A percentile compares a stretch with the other conserved stretches of the same genome.
Evolutionary conservation across 2,888 invertebrate species (phyloP).

Genomic region (Dioctria rufipes): DNA sequence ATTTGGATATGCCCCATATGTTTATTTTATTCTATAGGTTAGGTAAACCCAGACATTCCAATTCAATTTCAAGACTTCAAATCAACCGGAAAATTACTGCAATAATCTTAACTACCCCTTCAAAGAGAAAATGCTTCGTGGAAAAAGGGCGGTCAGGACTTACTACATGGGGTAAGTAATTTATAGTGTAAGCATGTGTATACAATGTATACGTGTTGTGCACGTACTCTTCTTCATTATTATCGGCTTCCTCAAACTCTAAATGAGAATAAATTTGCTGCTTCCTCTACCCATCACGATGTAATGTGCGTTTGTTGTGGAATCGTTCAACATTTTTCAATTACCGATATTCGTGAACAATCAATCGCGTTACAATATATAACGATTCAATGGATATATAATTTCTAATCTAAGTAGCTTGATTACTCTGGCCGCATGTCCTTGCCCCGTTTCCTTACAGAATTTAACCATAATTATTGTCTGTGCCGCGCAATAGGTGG

Average conservation of each 20-base stretch:
- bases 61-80: background rate
- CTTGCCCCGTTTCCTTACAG: background rate
- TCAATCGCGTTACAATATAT: conserved; percentile 13
- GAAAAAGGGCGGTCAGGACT: too few species aligned
- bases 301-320: too few species aligned
- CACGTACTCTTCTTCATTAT: too few species aligned
- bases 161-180: too few species aligned
- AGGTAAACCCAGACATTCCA: background rate
- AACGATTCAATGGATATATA: conserved; percentile 20
- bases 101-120: background rate
- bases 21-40: background rate
- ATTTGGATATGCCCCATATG: background rate
- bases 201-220: too few species aligned
- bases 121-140: background rate
- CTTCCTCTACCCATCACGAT: too few species aligned
- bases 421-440: background rate
- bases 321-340: conserved; percentile 6
- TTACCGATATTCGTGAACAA: conserved; percentile 19
- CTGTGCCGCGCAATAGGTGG: background rate
- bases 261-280: too few species aligned
- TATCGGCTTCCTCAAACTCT: too few species aligned
- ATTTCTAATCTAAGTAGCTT: conserved; percentile 26
- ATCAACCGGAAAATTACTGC: background rate
- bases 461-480: background rate
- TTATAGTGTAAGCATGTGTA: too few species aligned